Percentiles rank a stretch among this genome's conserved stretches.
These are phyloP conservation scores for Dusona sp. DNA, from an alignment of 2,888 invertebrate genomes.

Conservation along the genomic window DNA sequence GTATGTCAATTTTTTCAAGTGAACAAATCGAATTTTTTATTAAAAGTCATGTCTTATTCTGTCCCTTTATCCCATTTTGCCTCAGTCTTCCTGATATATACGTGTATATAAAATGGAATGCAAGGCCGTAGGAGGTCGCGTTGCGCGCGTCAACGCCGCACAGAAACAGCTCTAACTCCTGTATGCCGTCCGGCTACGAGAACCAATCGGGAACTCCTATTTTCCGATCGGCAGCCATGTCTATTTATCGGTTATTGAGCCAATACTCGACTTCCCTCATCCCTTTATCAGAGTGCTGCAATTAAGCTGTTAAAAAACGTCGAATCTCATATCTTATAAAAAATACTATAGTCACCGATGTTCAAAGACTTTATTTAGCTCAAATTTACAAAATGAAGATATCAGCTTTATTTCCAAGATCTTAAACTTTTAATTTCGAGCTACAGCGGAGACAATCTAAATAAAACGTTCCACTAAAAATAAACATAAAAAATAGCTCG, in stretches of 20 bases:
- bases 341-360: neutral
- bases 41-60: neutral
- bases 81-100: neutral
- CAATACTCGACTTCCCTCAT: neutral
- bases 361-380: neutral
- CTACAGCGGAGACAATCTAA: neutral
- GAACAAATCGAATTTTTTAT: neutral
- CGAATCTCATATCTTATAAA: neutral
- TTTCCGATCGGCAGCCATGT: slow-evolving; percentile 76
- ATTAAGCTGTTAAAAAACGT: neutral
- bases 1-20: neutral
- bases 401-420: neutral
- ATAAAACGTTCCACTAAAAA: neutral
- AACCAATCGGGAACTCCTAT: slow-evolving; percentile 83
- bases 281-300: neutral
- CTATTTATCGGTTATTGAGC: slow-evolving; percentile 78
- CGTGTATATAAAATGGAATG: slow-evolving; percentile 5
- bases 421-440: neutral
- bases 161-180: slow-evolving; percentile 77
- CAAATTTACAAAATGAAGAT: neutral
- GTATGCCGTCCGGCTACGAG: slow-evolving; percentile 79
- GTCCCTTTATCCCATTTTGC: neutral
- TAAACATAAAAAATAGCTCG: neutral
- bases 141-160: slow-evolving; percentile 49
- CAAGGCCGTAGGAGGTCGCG: slow-evolving; percentile 6